phyloP scores from a whole-genome alignment of 2,888 invertebrate species.

The Drosophila antonietae region DNA sequence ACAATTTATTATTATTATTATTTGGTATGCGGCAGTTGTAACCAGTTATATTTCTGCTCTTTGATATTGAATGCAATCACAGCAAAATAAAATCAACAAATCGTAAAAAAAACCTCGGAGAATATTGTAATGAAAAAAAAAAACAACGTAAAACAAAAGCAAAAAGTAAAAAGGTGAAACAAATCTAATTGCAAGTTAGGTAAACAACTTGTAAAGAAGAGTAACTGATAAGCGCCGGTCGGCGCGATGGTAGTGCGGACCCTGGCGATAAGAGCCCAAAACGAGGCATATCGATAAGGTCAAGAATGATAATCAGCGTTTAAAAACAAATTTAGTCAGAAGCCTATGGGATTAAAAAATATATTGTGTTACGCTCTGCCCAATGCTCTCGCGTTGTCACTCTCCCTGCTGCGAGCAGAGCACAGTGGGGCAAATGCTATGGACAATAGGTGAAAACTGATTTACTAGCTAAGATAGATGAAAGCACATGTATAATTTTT shows the following conservation, averaged over 20 bases:
- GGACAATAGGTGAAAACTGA: neutral
- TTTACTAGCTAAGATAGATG: neutral
- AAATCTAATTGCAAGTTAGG: constrained; percentile 41
- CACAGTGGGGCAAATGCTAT: constrained; percentile 9
- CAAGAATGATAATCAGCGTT: constrained; percentile 45
- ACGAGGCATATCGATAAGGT: constrained; percentile 58
- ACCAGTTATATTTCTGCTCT: constrained; percentile 32
- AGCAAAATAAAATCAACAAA: constrained; percentile 2
- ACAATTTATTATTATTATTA: constrained; percentile 15
- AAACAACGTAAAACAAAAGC: neutral
- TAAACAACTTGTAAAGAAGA: constrained; percentile 47
- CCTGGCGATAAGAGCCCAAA: constrained; percentile 38
- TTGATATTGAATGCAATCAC: constrained; percentile 37
- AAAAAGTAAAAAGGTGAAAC: neutral
- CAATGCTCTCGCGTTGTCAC: neutral
- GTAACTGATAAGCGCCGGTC: constrained; percentile 41
- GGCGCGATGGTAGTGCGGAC: constrained; percentile 3
- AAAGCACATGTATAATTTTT: too few species aligned
- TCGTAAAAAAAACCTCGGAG: constrained; percentile 8
- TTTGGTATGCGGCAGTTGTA: constrained; percentile 41
- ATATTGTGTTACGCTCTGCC: constrained; percentile 1
- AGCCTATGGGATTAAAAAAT: constrained; percentile 23
- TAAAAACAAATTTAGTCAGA: constrained; percentile 46
- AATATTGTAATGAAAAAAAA: constrained; percentile 24
- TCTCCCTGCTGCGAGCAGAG: constrained; percentile 1